Conservation (phyloP, 2,113 vertebrate genomes). For the Henicopernis longicauda region DNA sequence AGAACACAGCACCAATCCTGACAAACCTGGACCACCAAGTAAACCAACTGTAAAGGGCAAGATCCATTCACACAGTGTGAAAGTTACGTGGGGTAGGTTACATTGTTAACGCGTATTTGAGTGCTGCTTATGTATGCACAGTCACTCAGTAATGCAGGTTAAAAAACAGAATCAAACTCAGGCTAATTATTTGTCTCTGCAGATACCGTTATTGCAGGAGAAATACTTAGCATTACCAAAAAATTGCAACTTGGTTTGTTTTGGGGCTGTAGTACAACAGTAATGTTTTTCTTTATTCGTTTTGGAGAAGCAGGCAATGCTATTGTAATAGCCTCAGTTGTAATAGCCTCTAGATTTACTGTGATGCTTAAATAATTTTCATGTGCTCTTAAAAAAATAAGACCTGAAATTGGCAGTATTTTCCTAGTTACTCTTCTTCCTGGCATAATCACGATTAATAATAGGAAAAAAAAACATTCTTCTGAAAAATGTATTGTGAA, state of each 20-base stretch:
- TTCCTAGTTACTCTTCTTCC: neutral
- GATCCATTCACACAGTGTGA: conserved; percentile 71
- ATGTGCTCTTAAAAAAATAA: neutral
- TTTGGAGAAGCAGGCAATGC: neutral
- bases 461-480: neutral
- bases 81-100: conserved; percentile 74
- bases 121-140: neutral
- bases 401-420: neutral
- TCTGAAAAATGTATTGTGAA: neutral
- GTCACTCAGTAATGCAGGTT: neutral
- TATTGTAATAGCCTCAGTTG: neutral
- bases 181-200: neutral
- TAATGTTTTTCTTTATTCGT: neutral
- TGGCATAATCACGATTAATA: neutral
- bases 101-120: rapidly evolving
- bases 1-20: conserved; percentile 74
- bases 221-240: neutral
- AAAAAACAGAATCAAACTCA: neutral
- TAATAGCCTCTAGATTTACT: neutral
- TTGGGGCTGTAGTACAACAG: no score
- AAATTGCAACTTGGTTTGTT: neutral
- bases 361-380: neutral
- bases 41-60: conserved; percentile 70
- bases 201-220: neutral
- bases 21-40: conserved; percentile 73